Conservation (phyloP, 2,888 invertebrate species). For the Drosophila cognata region DNA sequence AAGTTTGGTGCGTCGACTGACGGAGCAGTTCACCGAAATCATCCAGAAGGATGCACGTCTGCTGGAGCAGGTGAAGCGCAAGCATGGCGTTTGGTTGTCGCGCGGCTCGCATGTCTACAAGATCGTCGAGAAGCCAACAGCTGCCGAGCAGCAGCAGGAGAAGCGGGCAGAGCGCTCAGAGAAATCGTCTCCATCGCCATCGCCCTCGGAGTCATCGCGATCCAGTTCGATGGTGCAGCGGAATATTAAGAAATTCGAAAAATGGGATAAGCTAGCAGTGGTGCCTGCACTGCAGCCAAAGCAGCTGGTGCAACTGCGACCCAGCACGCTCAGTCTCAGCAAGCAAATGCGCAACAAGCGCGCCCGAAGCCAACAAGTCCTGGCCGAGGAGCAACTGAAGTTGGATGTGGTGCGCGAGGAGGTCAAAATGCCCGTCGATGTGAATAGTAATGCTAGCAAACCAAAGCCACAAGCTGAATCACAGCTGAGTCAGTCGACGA, state of each 20-base stretch:
- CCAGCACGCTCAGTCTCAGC: slow-evolving; percentile 44
- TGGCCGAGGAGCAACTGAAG: slow-evolving; percentile 27
- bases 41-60: slow-evolving; percentile 85
- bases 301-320: slow-evolving; percentile 73
- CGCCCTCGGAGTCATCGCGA: not conserved
- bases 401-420: slow-evolving; percentile 72
- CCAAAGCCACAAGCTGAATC: slow-evolving; percentile 39
- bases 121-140: slow-evolving; percentile 78
- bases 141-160: not conserved
- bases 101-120: slow-evolving; percentile 85
- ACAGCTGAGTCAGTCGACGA: slow-evolving; percentile 14
- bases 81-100: slow-evolving; percentile 85
- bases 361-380: slow-evolving; percentile 8
- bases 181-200: not conserved
- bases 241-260: slow-evolving; percentile 81
- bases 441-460: slow-evolving; percentile 34
- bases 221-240: slow-evolving; percentile 78
- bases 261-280: slow-evolving; percentile 80
- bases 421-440: slow-evolving; percentile 59
- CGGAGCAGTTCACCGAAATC: slow-evolving; percentile 89
- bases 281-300: slow-evolving; percentile 76
- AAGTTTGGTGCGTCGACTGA: slow-evolving; percentile 89
- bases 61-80: slow-evolving; percentile 87
- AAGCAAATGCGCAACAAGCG: slow-evolving; percentile 38
- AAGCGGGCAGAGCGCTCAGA: not conserved